Evolutionary conservation across 2,113 vertebrate species (phyloP), one percentile per base, ranked within the genome.

Genomic region (Columba livia): DNA sequence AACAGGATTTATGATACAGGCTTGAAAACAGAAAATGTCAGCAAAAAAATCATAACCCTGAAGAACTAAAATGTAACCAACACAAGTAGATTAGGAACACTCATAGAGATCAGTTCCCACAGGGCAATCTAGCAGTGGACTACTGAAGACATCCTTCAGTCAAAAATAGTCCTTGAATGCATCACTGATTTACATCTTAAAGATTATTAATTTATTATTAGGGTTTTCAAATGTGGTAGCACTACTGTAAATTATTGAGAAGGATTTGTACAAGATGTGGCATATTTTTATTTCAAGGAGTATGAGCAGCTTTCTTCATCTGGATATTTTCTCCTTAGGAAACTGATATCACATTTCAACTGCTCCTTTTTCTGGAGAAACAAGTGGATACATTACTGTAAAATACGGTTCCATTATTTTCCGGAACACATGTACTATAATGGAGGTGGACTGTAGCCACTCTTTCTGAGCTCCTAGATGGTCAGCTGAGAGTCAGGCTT

Each of bases 131-230:
- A 42, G 11, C 7, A 3, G 20, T 57, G 66, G 53, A 19, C 32
- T 82, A 23, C 62, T 47, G 62, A 50, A 75, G 44, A 72, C 38
- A 36, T 34, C 4, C 9, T 88, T 90, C 48, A 77, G 26, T 53
- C 50, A 65, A 66, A 90, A 79, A 0, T 20, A 48, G 11, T 61
- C 25, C 44, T 92, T 89, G 51, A 65, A 36, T 66, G 5, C 20
- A 40, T 75, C 8, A 32, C 19, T 78, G 54, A 51, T 93, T 88
- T 88, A 16, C 62, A 69, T 88, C 44, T 88, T 90, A 69, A 90
- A 85, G 15, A 88, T 79, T 9, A 75, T 85, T 93, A 79, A 85
- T 88, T 93, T 48, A 85, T 95, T 66, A 64, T 85, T 82, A 79
- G 29, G 11, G 8, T 18, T 85, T 91, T 90, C 44, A 61, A 60